phyloP scores from a whole-genome alignment of 2,797 vertebrate genomes.

The Gymnothorax reevesii region DNA sequence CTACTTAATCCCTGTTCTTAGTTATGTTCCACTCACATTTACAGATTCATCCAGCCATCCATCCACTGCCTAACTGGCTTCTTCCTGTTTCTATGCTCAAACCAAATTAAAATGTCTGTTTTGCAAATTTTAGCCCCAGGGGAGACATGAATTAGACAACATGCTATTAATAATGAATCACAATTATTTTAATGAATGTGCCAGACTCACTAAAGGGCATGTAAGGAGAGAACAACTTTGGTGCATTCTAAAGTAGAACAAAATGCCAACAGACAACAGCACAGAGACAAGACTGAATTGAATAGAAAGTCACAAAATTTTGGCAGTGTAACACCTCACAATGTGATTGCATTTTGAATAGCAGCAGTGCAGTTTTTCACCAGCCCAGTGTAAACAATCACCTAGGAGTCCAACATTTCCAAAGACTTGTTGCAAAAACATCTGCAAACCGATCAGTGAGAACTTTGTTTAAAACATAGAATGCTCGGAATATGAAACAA shows the following conservation, averaged over 20 bases:
- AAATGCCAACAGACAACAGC: neutral
- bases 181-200: conserved; percentile 43
- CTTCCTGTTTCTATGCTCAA: too few species aligned
- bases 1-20: neutral
- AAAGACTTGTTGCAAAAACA: too few species aligned
- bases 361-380: neutral
- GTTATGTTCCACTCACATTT: neutral
- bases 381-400: neutral
- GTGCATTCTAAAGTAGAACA: neutral
- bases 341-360: too few species aligned
- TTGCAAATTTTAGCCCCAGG: conserved; percentile 34
- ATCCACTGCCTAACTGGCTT: too few species aligned
- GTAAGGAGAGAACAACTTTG: conserved; percentile 56
- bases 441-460: too few species aligned
- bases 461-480: neutral
- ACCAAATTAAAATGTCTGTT: conserved; percentile 3
- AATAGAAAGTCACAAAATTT: neutral
- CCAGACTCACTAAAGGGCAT: neutral
- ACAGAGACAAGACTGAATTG: neutral
- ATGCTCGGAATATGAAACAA: neutral
- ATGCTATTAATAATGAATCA: conserved; percentile 70
- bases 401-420: neutral
- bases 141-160: conserved; percentile 68
- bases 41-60: too few species aligned
- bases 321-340: neutral